phyloP scores from a whole-genome alignment of 2,888 invertebrate genomes.

The Agrochola litura region DNA sequence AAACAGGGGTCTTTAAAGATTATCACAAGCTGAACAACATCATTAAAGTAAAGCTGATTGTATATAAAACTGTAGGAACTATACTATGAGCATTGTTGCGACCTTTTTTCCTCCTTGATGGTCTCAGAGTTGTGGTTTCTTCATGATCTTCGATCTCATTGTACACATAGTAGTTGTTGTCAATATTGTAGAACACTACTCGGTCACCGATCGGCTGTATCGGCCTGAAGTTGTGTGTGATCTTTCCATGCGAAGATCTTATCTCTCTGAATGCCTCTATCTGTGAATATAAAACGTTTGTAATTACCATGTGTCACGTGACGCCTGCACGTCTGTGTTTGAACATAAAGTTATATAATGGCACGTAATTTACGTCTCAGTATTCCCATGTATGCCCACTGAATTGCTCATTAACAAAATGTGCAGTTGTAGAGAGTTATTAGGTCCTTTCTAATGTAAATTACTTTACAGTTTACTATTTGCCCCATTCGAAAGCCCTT shows the following conservation, averaged over 20 bases:
- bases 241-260: conserved; percentile 91
- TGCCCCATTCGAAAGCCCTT: not conserved
- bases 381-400: not conserved
- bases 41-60: conserved; percentile 59
- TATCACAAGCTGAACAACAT: conserved; percentile 59
- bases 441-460: conserved; percentile 27
- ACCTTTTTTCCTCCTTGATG: conserved; percentile 73
- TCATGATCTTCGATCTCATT: conserved; percentile 84
- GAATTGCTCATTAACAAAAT: conserved; percentile 21
- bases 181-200: conserved; percentile 91
- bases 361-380: conserved; percentile 15
- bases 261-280: conserved; percentile 93
- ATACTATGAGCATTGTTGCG: conserved; percentile 63
- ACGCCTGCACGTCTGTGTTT: not conserved
- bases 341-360: conserved; percentile 9
- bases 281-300: conserved; percentile 85
- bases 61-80: conserved; percentile 45
- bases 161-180: conserved; percentile 84
- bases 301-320: conserved; percentile 26
- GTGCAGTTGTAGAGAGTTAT: conserved; percentile 3
- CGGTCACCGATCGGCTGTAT: conserved; percentile 94
- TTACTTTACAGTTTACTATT: conserved; percentile 12
- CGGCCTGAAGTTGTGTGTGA: conserved; percentile 95
- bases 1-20: conserved; percentile 35
- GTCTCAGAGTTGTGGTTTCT: conserved; percentile 69